These are phyloP conservation scores for Cephus cinctus DNA, from an alignment of 1,140 invertebrate species.

Conservation along the genomic window DNA sequence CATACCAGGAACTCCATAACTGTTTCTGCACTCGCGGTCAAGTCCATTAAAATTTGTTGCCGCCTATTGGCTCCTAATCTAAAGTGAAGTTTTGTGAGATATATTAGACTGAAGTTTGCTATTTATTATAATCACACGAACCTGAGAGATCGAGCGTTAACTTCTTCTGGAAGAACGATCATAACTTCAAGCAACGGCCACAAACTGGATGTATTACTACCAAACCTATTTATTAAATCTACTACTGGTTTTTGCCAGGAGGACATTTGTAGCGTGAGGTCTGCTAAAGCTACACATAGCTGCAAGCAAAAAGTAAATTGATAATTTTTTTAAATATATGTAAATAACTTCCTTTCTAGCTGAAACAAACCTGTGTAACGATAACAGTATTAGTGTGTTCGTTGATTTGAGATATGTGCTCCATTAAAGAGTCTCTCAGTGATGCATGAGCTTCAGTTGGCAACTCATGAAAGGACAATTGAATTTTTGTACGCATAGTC, in stretches of 20 bases:
- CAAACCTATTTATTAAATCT: constrained; percentile 77
- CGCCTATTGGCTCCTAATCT: constrained; percentile 88
- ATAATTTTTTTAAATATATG: neutral
- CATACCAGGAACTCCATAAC: constrained; percentile 75
- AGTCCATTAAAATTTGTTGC: constrained; percentile 76
- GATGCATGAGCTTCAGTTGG: constrained; percentile 81
- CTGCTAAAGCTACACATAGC: constrained; percentile 88
- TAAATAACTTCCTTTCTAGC: too few relatives aligned
- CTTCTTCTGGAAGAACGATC: constrained; percentile 94
- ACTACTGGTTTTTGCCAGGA: constrained; percentile 87
- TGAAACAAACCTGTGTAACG: constrained; percentile 85
- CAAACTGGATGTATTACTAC: constrained; percentile 62
- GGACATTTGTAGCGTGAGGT: constrained; percentile 91
- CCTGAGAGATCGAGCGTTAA: constrained; percentile 75
- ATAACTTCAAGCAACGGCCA: constrained; percentile 89
- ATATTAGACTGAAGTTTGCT: too few relatives aligned
- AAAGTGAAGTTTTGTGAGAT: neutral
- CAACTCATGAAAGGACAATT: constrained; percentile 91
- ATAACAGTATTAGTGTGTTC: constrained; percentile 81
- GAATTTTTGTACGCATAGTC: constrained; percentile 94
- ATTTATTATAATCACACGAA: constrained; percentile 21
- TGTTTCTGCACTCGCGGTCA: constrained; percentile 66
- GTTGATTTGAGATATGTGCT: constrained; percentile 84
- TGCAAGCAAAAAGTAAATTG: constrained; percentile 41
- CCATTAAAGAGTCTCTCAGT: constrained; percentile 86